These are phyloP conservation scores for Antheraea assamensis DNA, from an alignment of 2,888 invertebrate species.

Conservation along the genomic window DNA sequence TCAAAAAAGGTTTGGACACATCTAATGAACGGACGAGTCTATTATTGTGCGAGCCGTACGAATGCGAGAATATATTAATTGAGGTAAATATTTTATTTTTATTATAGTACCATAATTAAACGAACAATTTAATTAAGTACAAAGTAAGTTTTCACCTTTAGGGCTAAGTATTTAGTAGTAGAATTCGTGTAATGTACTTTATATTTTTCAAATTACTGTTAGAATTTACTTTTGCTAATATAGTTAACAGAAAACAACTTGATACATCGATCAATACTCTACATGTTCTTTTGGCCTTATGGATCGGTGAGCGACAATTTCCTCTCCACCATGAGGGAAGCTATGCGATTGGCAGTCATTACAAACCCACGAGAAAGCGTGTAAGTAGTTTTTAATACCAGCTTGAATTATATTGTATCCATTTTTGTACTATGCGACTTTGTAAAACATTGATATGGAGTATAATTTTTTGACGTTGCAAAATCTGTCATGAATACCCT, in stretches of 20 bases:
- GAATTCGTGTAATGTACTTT: too few relatives aligned
- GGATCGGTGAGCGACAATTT: slow-evolving; percentile 75
- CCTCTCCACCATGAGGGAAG: slow-evolving; percentile 78
- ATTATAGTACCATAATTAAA: neutral
- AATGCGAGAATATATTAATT: slow-evolving; percentile 79
- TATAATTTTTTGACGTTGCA: too few relatives aligned
- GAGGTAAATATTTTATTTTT: slow-evolving; percentile 64
- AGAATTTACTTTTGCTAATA: slow-evolving; percentile 16
- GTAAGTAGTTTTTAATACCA: slow-evolving; percentile 60
- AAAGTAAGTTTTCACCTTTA: too few relatives aligned
- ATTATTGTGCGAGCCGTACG: slow-evolving; percentile 77
- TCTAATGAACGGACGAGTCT: slow-evolving; percentile 76
- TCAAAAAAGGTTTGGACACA: slow-evolving; percentile 73
- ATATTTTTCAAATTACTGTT: too few relatives aligned
- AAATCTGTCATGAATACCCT: too few relatives aligned
- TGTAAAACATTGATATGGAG: too few relatives aligned
- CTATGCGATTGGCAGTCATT: slow-evolving; percentile 84
- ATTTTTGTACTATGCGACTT: too few relatives aligned
- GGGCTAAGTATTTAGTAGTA: too few relatives aligned
- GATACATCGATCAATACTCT: slow-evolving; percentile 84
- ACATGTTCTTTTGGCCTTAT: slow-evolving; percentile 86
- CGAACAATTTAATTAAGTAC: neutral
- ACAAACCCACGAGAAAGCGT: slow-evolving; percentile 83
- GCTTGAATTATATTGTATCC: too few relatives aligned
- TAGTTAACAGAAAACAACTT: slow-evolving; percentile 79